Percentiles rank a stretch among this genome's conserved stretches.
Evolutionary conservation across 2,797 vertebrate genomes (phyloP).

Genomic region (Okamejei kenojei): DNA sequence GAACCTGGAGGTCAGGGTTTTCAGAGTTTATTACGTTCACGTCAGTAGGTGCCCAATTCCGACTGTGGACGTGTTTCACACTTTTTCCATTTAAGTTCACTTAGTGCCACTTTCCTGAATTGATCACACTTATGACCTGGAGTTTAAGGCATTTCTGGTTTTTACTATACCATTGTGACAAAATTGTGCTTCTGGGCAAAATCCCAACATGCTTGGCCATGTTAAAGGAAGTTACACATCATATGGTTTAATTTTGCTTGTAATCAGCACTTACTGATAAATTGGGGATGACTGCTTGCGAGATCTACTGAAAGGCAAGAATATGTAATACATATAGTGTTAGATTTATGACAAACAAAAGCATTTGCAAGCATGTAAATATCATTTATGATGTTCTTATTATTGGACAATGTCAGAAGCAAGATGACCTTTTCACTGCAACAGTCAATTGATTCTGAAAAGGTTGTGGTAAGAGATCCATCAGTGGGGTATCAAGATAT

Average conservation of each 20-base stretch:
- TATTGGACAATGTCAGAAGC: conserved; percentile 53
- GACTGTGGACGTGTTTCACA: background rate
- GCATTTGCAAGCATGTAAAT: conserved; percentile 23
- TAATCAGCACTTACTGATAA: background rate
- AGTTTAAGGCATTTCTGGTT: background rate
- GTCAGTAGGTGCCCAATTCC: background rate
- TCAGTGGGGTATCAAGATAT: conserved; percentile 46
- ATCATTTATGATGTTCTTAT: background rate
- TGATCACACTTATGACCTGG: background rate
- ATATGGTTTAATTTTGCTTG: background rate
- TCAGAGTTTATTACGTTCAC: background rate
- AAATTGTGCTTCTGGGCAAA: background rate
- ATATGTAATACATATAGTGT: background rate
- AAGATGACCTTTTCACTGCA: conserved; percentile 53
- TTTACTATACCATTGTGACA: background rate
- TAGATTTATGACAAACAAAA: background rate
- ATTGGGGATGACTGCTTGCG: background rate
- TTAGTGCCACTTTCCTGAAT: background rate
- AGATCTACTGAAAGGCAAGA: background rate
- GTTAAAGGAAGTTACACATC: background rate
- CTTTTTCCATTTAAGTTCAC: background rate
- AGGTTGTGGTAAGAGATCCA: conserved; percentile 49
- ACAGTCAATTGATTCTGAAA: conserved; percentile 41
- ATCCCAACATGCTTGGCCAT: background rate
- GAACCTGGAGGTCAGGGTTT: too few species aligned